Evolutionary conservation across 2,888 invertebrate species (phyloP), one percentile per base, ranked within the genome.

Genomic region (Polyommatus iphigenia): DNA sequence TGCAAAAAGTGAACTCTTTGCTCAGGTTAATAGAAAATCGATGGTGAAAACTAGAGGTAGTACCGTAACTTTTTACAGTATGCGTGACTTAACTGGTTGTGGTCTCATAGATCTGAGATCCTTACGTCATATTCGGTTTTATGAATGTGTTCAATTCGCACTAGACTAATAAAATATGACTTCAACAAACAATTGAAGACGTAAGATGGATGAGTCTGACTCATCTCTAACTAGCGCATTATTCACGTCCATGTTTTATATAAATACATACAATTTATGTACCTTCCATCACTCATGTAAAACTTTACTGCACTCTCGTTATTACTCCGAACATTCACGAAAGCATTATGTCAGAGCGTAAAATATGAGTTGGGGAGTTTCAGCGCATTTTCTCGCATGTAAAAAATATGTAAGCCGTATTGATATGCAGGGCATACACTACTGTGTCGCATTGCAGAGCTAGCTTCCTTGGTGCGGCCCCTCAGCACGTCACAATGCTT

Each of bases 391-490:
- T 67, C 29, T 67, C 29, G 67, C 67, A 67, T 67, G 67, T 67
- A 67, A 73, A 46, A 41, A 41, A 24, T 72, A 41, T 50, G 29
- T 46, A 50, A 46, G 24, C 50, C 3, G 46, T 73, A 46, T 73
- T 50, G 46, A 41, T 73, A 46, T 24, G 46, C 73, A 41, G 73
- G 72, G 73, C 72, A 41, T 24, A 13, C 67, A 13, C 67, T 67
- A 18, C 67, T 50, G 20, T 46, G 73, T 73, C 73, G 73, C 73
- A 73, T 73, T 73, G 73, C 73, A 46, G 46, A 46, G 46, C 46
- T 24, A 46, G 46, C 41, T 46, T 46, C 73, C 46, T 73, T 36
- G 36, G 20, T 73, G 24, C 50, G 50, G 24, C 20, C 10, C 24
- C n/a, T 32, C 36, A 36, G 8, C 73, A 73, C 24, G 73, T 46